Conservation (phyloP, 2,888 invertebrate species). For the Aleiodes testaceus region DNA sequence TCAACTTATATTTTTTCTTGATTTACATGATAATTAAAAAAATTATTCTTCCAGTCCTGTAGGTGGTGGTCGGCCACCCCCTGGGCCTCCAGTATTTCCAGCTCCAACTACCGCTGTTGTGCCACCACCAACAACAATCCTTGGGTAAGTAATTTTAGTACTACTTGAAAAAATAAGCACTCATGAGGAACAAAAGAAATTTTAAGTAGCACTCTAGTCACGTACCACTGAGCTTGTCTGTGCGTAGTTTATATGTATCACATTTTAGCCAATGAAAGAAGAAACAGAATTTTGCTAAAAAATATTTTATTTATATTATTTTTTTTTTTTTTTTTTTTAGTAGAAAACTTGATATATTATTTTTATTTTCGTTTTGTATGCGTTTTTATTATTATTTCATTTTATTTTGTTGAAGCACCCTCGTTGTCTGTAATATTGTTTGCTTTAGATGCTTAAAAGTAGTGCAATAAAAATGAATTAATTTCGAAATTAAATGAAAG, state of each 20-base stretch:
- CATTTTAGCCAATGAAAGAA: background rate
- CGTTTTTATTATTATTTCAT: slow-evolving; percentile 31
- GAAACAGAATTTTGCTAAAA: too few relatives aligned
- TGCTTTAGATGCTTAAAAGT: slow-evolving; percentile 8
- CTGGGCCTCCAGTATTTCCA: slow-evolving; percentile 70
- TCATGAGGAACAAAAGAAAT: background rate
- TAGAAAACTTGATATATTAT: slow-evolving; percentile 24
- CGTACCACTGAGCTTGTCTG: background rate
- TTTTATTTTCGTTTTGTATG: slow-evolving; percentile 42
- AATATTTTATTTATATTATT: slow-evolving; percentile 31
- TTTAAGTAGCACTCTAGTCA: slow-evolving; percentile 23
- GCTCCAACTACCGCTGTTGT: slow-evolving; percentile 76
- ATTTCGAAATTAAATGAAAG: slow-evolving; percentile 65
- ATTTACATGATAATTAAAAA: background rate
- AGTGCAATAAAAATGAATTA: slow-evolving; percentile 5
- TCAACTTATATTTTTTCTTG: background rate
- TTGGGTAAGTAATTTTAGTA: slow-evolving; percentile 63
- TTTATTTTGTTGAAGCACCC: slow-evolving; percentile 1
- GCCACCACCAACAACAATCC: slow-evolving; percentile 71
- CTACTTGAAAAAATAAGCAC: background rate
- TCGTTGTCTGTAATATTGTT: slow-evolving; percentile 3
- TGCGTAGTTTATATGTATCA: slow-evolving; percentile 14
- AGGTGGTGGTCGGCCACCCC: slow-evolving; percentile 68
- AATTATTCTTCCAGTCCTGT: slow-evolving; percentile 59
- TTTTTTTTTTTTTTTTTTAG: slow-evolving; percentile 16